phyloP scores from a whole-genome alignment of 2,113 vertebrate genomes.

The Patagioenas fasciata region DNA sequence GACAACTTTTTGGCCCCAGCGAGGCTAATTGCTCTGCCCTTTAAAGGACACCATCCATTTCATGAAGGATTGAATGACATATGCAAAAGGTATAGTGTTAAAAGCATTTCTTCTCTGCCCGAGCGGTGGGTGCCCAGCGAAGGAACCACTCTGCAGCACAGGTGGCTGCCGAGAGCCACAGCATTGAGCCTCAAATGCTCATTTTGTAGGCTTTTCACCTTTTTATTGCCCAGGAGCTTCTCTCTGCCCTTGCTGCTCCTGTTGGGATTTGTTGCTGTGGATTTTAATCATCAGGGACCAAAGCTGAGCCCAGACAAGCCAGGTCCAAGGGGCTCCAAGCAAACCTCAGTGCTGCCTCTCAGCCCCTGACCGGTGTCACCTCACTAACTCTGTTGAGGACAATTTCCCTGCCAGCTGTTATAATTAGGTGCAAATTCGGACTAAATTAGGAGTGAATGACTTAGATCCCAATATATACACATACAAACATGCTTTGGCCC shows the following conservation, averaged over 20 bases:
- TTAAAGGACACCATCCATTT: slow-evolving; percentile 37
- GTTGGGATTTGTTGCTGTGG: background rate
- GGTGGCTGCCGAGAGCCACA: background rate
- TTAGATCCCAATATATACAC: background rate
- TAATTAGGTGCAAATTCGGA: background rate
- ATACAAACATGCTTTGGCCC: background rate
- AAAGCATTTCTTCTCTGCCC: background rate
- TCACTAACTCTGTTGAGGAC: background rate
- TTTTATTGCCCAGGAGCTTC: background rate
- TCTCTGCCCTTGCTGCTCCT: background rate
- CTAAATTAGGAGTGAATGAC: background rate
- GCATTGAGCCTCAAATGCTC: background rate
- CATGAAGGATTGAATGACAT: background rate
- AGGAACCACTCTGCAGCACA: background rate
- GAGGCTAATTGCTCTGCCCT: slow-evolving; percentile 4
- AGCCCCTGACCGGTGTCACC: background rate
- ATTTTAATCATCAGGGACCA: background rate
- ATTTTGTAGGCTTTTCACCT: background rate
- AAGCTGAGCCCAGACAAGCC: fast-evolving
- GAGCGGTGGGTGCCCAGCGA: fast-evolving
- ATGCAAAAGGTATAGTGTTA: background rate
- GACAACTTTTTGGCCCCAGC: background rate
- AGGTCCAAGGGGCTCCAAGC: background rate
- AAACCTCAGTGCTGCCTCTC: background rate
- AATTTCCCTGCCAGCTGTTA: background rate